Conservation (phyloP, 1,140 invertebrate genomes). For the Galleria mellonella region DNA sequence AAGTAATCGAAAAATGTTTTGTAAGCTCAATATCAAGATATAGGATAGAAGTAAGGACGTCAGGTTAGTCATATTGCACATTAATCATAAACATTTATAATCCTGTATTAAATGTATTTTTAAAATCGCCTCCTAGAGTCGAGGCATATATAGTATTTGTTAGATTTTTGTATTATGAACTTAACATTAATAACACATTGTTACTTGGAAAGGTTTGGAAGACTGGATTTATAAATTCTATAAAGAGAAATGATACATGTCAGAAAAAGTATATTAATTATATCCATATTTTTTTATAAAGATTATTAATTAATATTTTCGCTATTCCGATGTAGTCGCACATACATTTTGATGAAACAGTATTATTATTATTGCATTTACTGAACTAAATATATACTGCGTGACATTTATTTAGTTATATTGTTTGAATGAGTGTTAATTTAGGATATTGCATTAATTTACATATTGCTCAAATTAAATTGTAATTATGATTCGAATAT, state of each 20-base stretch:
- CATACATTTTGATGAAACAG: conserved; percentile 8
- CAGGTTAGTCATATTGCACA: conserved; percentile 13
- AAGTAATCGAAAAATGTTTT: neutral
- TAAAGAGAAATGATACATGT: conserved; percentile 1
- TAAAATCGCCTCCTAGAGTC: conserved; percentile 26
- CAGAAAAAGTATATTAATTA: conserved; percentile 5
- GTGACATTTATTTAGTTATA: conserved; percentile 11
- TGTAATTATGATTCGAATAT: neutral
- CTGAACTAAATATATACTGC: conserved; percentile 20
- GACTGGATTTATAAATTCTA: conserved; percentile 23
- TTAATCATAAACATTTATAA: conserved; percentile 8
- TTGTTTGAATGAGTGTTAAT: neutral
- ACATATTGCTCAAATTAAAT: neutral
- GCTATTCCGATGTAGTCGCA: conserved; percentile 9
- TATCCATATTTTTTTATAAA: conserved; percentile 21
- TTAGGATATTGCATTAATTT: neutral
- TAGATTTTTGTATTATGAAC: conserved; percentile 13
- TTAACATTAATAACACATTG: conserved; percentile 13
- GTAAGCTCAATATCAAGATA: no score
- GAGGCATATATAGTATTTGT: conserved; percentile 1
- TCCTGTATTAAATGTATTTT: conserved; percentile 24
- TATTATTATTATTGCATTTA: conserved; percentile 26
- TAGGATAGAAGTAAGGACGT: neutral
- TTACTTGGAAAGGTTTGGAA: conserved; percentile 14
- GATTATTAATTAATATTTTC: conserved; percentile 6